Base-by-base conservation (phyloP, 2,113 vertebrate genomes). In the Rhea pennata region DNA sequence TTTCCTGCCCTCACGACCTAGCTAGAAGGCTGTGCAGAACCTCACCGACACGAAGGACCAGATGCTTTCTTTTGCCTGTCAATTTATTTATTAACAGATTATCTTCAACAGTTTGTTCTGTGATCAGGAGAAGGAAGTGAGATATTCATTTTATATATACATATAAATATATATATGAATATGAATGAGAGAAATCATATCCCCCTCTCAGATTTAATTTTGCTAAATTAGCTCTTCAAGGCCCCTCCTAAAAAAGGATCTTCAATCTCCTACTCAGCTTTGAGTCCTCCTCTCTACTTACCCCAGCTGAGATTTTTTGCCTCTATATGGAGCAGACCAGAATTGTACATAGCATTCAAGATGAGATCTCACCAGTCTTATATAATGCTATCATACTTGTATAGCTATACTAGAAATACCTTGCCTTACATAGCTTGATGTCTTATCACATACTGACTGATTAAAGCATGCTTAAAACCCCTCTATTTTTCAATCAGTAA, bases 401-500 rank as follows among this genome's bases (percentile, higher is more conserved):
- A 97, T 85, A 97, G 94, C 95, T 94, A 65, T 53, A 95, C 93
- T 96, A 96, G 94, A 97, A 97, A 97, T 96, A 97, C 95, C 96
- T 96, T 90, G 91, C 93, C 87, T 97, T 66, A 77, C 95, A 95
- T 58, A 92, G 96, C 96, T 96, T 16, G 78, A 94, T 96, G 95
- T 92, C 96, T 96, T 95, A 91, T 97, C 90, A 88, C 69, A 87
- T 96, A 97, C 96, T 95, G 95, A 94, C 94, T 96, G 96, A 97
- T 97, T 97, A 96, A 96, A 93, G 94, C 93, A 85, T 97, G 96
- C 96, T 97, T 97, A 96, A 96, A 97, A 97, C 95, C 82, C 96
- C 96, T 82, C 90, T 96, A 97, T 95, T 94, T 95, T 91, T 95
- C 94, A 96, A 87, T 96, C 93, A 94, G 94, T 96, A 96, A 97